Conservation (phyloP, 2,113 vertebrate species). For the Ailuropoda melanoleuca region DNA sequence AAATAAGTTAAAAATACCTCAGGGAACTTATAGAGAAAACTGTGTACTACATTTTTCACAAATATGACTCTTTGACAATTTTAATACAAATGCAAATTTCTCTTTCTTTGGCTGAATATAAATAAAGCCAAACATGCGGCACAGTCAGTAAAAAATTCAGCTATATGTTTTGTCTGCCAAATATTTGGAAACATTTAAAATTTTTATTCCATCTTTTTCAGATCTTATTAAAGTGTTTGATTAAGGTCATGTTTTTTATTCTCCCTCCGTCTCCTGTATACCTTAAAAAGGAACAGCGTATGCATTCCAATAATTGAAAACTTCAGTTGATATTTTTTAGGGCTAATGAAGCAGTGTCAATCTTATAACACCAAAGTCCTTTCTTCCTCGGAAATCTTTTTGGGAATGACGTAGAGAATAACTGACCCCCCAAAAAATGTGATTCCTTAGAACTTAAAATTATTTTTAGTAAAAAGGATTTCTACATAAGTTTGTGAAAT, state of each 20-base stretch:
- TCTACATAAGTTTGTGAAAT: background rate
- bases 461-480: constrained; percentile 11
- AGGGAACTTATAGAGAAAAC: constrained; percentile 20
- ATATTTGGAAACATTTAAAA: constrained; percentile 46
- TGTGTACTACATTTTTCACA: background rate
- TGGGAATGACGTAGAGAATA: background rate
- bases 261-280: background rate
- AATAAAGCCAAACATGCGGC: constrained; percentile 15
- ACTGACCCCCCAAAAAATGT: background rate
- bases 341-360: background rate
- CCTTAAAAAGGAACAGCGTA: background rate
- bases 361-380: background rate
- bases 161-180: constrained; percentile 35
- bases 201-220: constrained; percentile 30
- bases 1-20: constrained; percentile 16
- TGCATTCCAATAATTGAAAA: background rate
- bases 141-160: background rate
- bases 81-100: background rate
- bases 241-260: background rate
- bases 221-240: constrained; percentile 9
- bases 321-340: background rate
- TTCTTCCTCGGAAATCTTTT: background rate
- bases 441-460: background rate
- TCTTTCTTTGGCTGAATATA: constrained; percentile 17
- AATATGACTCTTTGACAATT: background rate